Base-by-base conservation (phyloP, 2,113 vertebrate species). In the Chaetodon trifascialis region DNA sequence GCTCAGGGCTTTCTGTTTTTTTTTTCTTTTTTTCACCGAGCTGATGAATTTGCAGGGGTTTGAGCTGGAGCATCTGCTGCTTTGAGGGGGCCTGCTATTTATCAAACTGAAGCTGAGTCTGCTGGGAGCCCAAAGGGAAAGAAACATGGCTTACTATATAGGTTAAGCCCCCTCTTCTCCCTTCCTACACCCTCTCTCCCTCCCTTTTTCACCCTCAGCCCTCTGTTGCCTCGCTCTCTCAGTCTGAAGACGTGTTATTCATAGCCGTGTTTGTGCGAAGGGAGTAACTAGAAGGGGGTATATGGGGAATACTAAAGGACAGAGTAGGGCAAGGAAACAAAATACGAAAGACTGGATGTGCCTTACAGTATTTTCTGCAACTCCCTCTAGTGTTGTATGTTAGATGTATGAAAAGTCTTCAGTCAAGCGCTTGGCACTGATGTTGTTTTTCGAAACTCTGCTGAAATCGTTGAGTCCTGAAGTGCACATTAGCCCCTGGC, bases 11-110 rank as follows among this genome's bases (percentile, higher is more conserved):
- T 30, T 67, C 67, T 66, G 17, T 55, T 52, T 59, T 63, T 47
- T 42, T 36, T 52, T 72, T 77, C 58, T 51, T 68, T 65, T 76
- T 86, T 83, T 68, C 62, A 73, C 59, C 30, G 74, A 56, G 82
- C 88, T 87, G 90, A 85, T 65, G 59, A 80, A 84, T 91, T 89
- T 90, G 86, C 84, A 85, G 81, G 82, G 77, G 83, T 91, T 89
- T 91, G 90, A 93, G 90, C 79, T 51, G 74, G 76, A 86, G 92
- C 93, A 93, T 94, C 90, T 94, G 94, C 92, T 94, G 89, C 90
- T 94, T 89, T 87, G 86, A 89, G 90, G 91, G 82, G 88, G 90
- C 80, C 91, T 92, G 91, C 88, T 88, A 92, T 94, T 94, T 89
- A 93, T 94, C 94, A 94, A 93, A 64, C 84, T 88, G 91, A 88